phyloP scores from a whole-genome alignment of 2,888 invertebrate genomes.

The Drosophila nigricruria region DNA sequence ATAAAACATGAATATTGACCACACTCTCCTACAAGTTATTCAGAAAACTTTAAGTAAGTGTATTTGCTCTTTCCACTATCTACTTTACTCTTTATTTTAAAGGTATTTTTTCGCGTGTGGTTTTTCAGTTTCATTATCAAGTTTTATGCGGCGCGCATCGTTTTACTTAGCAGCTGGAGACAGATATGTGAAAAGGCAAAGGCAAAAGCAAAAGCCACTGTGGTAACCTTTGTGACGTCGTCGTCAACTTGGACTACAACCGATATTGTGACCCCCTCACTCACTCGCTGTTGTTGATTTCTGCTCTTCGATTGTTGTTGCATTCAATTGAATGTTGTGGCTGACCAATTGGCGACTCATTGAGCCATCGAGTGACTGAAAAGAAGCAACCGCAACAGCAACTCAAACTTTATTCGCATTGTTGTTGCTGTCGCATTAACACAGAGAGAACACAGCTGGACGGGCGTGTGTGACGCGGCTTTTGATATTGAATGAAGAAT shows the following conservation, averaged over 20 bases:
- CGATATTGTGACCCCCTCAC: slow-evolving; percentile 37
- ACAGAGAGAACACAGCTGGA: slow-evolving; percentile 6
- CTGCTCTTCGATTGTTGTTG: slow-evolving; percentile 18
- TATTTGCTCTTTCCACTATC: slow-evolving; percentile 19
- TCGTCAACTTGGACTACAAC: slow-evolving; percentile 12
- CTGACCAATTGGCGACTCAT: slow-evolving; percentile 58
- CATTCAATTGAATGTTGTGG: slow-evolving; percentile 71
- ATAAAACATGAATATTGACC: background rate
- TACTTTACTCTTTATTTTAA: background rate
- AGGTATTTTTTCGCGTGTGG: slow-evolving; percentile 30
- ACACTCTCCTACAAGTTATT: background rate
- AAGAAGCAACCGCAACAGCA: slow-evolving; percentile 27
- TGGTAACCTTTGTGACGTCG: slow-evolving; percentile 61
- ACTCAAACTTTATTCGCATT: slow-evolving; percentile 32
- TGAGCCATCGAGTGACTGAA: background rate
- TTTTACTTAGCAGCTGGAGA: slow-evolving; percentile 58
- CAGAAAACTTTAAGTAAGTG: slow-evolving; percentile 9
- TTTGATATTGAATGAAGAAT: background rate
- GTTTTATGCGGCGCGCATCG: slow-evolving; percentile 63
- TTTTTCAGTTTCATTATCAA: slow-evolving; percentile 72
- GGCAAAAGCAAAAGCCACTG: slow-evolving; percentile 46
- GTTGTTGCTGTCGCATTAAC: slow-evolving; percentile 51
- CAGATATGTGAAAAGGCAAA: slow-evolving; percentile 24
- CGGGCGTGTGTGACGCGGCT: background rate
- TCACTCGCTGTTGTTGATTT: slow-evolving; percentile 36